Conservation (phyloP, 92 coral and sea anemone species). For the Scolanthus callimorphus region DNA sequence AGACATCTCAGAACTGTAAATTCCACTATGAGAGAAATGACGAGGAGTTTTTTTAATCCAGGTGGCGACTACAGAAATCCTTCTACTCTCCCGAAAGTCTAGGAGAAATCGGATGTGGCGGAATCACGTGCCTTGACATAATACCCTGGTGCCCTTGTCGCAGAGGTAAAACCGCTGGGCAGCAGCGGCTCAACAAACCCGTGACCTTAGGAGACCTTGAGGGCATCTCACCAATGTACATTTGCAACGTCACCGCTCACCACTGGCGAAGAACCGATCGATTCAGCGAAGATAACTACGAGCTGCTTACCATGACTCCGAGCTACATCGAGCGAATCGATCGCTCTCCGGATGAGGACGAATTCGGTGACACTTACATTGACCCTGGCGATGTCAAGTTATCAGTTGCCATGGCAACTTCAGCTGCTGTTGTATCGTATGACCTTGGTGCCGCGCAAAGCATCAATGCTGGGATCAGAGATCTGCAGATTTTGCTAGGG, state of each 20-base stretch:
- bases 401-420: constrained; percentile 83
- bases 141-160: constrained; percentile 38
- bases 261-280: constrained; percentile 47
- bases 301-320: constrained; percentile 58
- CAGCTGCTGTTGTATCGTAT: constrained; percentile 76
- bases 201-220: constrained; percentile 58
- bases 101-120: constrained; percentile 40
- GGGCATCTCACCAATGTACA: constrained; percentile 68
- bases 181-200: constrained; percentile 43
- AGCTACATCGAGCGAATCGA: constrained; percentile 56
- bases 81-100: constrained; percentile 70
- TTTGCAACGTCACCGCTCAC: constrained; percentile 73
- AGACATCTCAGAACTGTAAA: too few species aligned
- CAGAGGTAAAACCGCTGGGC: neutral
- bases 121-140: constrained; percentile 47
- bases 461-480: constrained; percentile 39
- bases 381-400: constrained; percentile 63
- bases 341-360: constrained; percentile 16
- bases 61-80: constrained; percentile 70
- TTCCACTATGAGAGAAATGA: too few species aligned
- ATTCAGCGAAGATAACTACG: constrained; percentile 13
- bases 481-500: constrained; percentile 68
- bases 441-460: constrained; percentile 63
- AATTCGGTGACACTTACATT: constrained; percentile 49
- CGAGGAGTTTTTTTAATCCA: too few species aligned